A percentile compares a stretch with the other conserved stretches of the same genome.
Conservation (phyloP, 2,797 vertebrate genomes). For the Anisognathus igniventris region DNA sequence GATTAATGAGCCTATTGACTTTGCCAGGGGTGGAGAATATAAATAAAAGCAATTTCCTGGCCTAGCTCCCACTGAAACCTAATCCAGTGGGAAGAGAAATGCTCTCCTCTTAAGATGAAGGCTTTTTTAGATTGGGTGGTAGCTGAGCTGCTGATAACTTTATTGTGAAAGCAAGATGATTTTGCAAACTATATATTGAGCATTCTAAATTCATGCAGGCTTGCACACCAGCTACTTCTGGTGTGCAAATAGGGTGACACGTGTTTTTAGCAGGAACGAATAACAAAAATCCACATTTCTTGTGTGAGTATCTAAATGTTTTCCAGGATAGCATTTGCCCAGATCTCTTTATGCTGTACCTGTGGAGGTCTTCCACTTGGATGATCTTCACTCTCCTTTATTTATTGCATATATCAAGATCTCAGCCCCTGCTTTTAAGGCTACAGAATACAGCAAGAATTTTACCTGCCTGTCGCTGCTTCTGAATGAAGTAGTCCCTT, state of each 20-base stretch:
- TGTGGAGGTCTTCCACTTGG: background rate
- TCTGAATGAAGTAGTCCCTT: background rate
- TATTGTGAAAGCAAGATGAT: background rate
- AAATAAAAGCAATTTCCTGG: constrained; percentile 68
- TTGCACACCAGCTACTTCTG: background rate
- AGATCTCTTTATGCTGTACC: background rate
- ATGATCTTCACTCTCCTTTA: background rate
- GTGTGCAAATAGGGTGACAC: background rate
- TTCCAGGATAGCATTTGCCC: background rate
- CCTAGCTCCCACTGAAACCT: constrained; percentile 57
- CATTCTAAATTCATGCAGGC: background rate
- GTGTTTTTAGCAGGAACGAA: background rate
- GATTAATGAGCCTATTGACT: constrained; percentile 66
- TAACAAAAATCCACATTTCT: background rate
- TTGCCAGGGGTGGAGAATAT: constrained; percentile 67
- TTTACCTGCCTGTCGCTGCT: background rate
- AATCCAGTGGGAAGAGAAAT: constrained; percentile 59
- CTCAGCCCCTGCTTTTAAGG: background rate
- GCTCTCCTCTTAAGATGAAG: background rate
- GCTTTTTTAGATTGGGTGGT: constrained; percentile 3
- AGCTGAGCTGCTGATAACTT: constrained; percentile 16
- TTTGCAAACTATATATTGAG: background rate
- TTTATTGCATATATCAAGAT: background rate
- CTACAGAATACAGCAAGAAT: background rate
- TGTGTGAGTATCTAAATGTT: background rate